These are phyloP conservation scores for Ibycter americanus DNA, from an alignment of 2,797 vertebrate species.

Conservation along the genomic window DNA sequence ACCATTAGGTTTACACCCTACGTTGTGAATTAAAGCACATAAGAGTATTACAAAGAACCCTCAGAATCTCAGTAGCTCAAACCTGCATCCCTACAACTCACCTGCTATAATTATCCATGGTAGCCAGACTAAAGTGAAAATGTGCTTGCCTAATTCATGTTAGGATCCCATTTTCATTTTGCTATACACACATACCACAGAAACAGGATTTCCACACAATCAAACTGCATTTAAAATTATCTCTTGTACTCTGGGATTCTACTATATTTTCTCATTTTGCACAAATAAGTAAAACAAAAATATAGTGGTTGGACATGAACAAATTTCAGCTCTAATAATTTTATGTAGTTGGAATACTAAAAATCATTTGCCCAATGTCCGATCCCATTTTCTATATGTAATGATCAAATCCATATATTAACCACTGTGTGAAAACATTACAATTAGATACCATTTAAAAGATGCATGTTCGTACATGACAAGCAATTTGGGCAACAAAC, in stretches of 20 bases:
- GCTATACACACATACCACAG: neutral
- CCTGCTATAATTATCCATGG: neutral
- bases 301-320: neutral
- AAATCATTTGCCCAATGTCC: neutral
- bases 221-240: neutral
- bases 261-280: neutral
- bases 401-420: neutral
- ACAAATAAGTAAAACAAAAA: neutral
- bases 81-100: neutral
- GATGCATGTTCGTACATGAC: neutral
- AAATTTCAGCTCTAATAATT: neutral
- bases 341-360: neutral
- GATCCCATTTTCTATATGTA: neutral
- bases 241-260: neutral
- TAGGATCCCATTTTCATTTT: neutral
- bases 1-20: neutral
- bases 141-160: neutral
- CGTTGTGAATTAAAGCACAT: neutral
- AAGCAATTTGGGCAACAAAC: neutral
- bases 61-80: neutral
- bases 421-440: neutral
- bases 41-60: neutral
- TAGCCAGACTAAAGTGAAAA: neutral
- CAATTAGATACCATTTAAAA: neutral
- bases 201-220: neutral